Conservation (phyloP, 2,113 vertebrate species). For the Phrynocephalus versicolor region DNA sequence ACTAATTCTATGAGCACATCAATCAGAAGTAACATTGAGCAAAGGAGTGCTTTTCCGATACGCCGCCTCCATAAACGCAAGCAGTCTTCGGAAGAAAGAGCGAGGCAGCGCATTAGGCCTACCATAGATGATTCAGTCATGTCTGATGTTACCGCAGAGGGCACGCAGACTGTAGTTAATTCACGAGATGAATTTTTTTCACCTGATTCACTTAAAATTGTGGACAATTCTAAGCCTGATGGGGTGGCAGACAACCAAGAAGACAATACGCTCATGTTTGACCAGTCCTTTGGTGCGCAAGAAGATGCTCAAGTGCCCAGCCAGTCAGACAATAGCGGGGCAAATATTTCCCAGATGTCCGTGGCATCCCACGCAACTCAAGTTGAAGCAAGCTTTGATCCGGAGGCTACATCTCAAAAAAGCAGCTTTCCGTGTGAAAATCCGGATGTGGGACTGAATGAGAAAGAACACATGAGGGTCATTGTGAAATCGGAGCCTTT, state of each 20-base stretch:
- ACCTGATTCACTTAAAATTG: slow-evolving; percentile 89
- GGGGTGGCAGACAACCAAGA: slow-evolving; percentile 69
- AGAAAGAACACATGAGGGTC: slow-evolving; percentile 86
- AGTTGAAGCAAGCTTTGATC: slow-evolving; percentile 77
- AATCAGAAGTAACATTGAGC: slow-evolving; percentile 77
- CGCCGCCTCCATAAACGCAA: slow-evolving; percentile 94
- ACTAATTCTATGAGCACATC: slow-evolving; percentile 67
- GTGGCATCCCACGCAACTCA: slow-evolving; percentile 73
- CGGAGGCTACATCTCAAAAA: slow-evolving; percentile 77
- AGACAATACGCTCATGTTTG: slow-evolving; percentile 73
- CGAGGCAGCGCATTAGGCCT: slow-evolving; percentile 83
- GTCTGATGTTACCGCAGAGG: slow-evolving; percentile 66
- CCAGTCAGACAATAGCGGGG: slow-evolving; percentile 86
- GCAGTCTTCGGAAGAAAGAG: slow-evolving; percentile 85
- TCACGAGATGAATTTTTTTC: slow-evolving; percentile 82
- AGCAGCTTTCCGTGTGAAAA: slow-evolving; percentile 75
- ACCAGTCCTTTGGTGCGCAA: slow-evolving; percentile 78
- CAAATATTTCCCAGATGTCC: slow-evolving; percentile 76
- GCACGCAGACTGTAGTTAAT: slow-evolving; percentile 63
- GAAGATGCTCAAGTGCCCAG: slow-evolving; percentile 96
- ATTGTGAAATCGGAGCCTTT: slow-evolving; percentile 93
- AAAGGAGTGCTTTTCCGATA: slow-evolving; percentile 84
- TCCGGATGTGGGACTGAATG: slow-evolving; percentile 71
- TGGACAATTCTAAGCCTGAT: slow-evolving; percentile 83
- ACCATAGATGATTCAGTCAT: slow-evolving; percentile 77